Percentiles rank a stretch among this genome's conserved stretches.
phyloP scores from a whole-genome alignment of 2,888 invertebrate species.

The Lycaena phlaeas region DNA sequence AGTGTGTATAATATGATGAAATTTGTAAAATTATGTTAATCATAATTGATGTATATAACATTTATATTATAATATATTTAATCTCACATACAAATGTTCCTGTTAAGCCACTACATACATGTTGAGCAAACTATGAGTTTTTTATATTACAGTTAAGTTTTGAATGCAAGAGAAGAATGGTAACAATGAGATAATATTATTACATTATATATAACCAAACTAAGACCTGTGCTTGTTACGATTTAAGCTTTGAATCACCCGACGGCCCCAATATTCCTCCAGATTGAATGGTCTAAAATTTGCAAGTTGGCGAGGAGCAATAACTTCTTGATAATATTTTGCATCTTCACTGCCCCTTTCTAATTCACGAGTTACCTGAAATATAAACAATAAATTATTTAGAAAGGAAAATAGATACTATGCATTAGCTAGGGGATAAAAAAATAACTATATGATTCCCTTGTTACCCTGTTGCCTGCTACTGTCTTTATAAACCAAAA shows the following conservation, averaged over 20 bases:
- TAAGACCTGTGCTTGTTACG: slow-evolving; percentile 67
- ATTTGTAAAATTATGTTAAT: neutral
- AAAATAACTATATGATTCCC: too few species aligned
- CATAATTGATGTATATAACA: neutral
- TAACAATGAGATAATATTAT: slow-evolving; percentile 28
- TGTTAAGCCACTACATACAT: neutral
- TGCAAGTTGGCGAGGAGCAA: slow-evolving; percentile 68
- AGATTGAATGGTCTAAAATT: slow-evolving; percentile 86
- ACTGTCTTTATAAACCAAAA: too few species aligned
- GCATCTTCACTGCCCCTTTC: slow-evolving; percentile 70
- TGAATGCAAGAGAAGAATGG: slow-evolving; percentile 5
- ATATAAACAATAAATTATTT: slow-evolving; percentile 14
- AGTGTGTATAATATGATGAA: neutral
- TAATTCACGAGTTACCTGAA: slow-evolving; percentile 71
- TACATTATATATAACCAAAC: slow-evolving; percentile 24
- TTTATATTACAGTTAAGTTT: neutral
- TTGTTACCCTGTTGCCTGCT: too few species aligned
- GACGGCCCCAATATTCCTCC: slow-evolving; percentile 83
- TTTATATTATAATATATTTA: neutral
- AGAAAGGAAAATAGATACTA: slow-evolving; percentile 10
- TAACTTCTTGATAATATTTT: slow-evolving; percentile 78
- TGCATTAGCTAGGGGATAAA: too few species aligned
- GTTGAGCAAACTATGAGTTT: neutral
- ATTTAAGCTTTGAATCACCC: slow-evolving; percentile 78
- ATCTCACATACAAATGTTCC: neutral